Evolutionary conservation across 2,797 vertebrate species (phyloP), one percentile per base, ranked within the genome.

Genomic region (Sciurus vulgaris): DNA sequence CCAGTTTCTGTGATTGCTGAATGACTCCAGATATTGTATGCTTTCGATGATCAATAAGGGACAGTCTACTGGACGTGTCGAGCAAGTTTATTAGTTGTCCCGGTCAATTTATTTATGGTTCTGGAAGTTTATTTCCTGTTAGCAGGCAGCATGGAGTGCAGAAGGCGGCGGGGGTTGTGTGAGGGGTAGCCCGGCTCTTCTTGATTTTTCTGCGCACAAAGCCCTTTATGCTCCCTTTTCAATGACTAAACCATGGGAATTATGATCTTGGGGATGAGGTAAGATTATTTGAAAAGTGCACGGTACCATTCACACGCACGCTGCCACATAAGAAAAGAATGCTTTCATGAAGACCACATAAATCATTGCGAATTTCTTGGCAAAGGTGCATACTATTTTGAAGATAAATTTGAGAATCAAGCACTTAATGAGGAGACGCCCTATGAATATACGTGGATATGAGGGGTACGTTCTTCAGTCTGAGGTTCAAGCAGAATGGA

Each of bases 401-500:
- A 49, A 97, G 97, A 93, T 49, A 78, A 94, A 84, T 86, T 94
- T 97, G 38, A 97, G 85, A 97, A 95, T 97, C 86, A 94, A 93
- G 94, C 89, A 30, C 28, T 93, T 97, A 95, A 96, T 95, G 44
- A 97, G 44, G 0, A 94, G 0, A 28, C 10, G 87, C 65, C 13
- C 97, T 89, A 77, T 89, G 95, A 94, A 94, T 93, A 94, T 94
- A 97, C 89, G 85, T 95, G n/a, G 33, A 67, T 67, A 89, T 91
- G 92, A 33, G 22, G 70, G 89, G 92, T 86, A 24, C 51, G 56
- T 85, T 97, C 51, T 96, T 96, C 91, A 59, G 72, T 65, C 0
- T 41, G 30, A 82, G 96, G 90, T 96, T 97, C 94, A 95, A 98
- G 70, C 93, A 96, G 88, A 98, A 96, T 10, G 96, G 96, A 98